phyloP scores from a whole-genome alignment of 2,113 vertebrate genomes.

The Lepisosteus osseus region DNA sequence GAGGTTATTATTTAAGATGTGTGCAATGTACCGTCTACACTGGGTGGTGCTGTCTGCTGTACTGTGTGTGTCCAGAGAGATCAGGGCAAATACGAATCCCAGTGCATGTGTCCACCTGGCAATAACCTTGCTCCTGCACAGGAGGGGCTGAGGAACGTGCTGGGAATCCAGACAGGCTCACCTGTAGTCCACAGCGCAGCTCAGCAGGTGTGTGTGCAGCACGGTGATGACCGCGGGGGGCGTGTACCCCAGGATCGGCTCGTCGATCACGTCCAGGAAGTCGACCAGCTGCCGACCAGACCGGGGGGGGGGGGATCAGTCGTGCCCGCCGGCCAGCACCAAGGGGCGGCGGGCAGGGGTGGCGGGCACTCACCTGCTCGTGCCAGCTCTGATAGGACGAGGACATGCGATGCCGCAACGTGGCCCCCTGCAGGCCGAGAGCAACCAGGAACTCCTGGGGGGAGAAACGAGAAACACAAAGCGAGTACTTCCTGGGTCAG shows the following conservation, averaged over 20 bases:
- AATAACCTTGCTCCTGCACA: too few relatives aligned
- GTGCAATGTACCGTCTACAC: too few relatives aligned
- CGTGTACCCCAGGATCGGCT: slow-evolving; percentile 84
- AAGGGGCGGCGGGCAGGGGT: neutral
- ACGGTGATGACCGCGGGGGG: slow-evolving; percentile 82
- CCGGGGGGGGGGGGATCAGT: neutral
- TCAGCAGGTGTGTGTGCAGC: slow-evolving; percentile 82
- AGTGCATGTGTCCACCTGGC: too few relatives aligned
- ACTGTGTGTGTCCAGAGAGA: too few relatives aligned
- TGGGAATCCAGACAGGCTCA: slow-evolving; percentile 25
- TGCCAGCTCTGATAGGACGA: slow-evolving; percentile 82
- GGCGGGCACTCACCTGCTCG: slow-evolving; percentile 69
- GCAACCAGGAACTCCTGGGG: slow-evolving; percentile 85
- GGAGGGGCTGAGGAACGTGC: too few relatives aligned
- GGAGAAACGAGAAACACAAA: neutral
- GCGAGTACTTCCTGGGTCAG: neutral
- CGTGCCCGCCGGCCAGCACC: neutral
- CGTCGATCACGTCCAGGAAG: slow-evolving; percentile 84
- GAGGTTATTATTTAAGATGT: too few relatives aligned
- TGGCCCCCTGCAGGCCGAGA: slow-evolving; percentile 77
- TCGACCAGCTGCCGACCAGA: slow-evolving; percentile 70
- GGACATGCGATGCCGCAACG: slow-evolving; percentile 77
- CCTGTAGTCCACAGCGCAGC: slow-evolving; percentile 88
- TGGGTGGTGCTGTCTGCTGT: too few relatives aligned
- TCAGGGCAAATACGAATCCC: too few relatives aligned